Base-by-base conservation (phyloP, 2,113 vertebrate genomes). In the Amazona guildingii region DNA sequence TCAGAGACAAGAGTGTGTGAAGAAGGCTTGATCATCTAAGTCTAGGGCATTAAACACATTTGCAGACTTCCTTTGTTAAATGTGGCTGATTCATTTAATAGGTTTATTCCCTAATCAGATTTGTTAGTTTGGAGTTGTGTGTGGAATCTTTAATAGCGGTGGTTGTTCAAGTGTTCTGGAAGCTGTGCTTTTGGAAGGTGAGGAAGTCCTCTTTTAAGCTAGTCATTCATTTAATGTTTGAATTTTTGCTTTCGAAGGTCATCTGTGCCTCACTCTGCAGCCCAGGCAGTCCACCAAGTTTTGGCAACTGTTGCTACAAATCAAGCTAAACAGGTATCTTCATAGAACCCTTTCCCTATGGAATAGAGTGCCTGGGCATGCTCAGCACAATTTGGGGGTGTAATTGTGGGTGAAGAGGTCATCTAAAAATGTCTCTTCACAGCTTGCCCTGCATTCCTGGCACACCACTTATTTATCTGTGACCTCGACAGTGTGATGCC, bases 301-400 rank as follows among this genome's bases (percentile, higher is more conserved):
- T 95, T 99, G 97, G 95, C 98, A 27, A 95, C 98, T 2, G 97
- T 97, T 82, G 97, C 98, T 54, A 95, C 98, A 49, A 98, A 94
- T 96, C 99, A 99, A 83, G 97, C 98, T 39, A 98, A 98, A 57
- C 98, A 98, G 98, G 98, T 98, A 97, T 44, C 31, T 55, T 49
- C 70, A 19, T 0, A 29, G 29, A 62, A 19, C 37, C 61, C 62
- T 67, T 95, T 83, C 49, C 31, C 55, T 95, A 5, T 43, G 57
- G 16, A 78, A 63, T n/a, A 43, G 24, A 76, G 21, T 55, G 51
- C 35, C 39, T 39, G 31, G 46, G 41, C 27, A 10, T 23, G 31
- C 55, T 17, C 62, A 77, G 44, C 43, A 9, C 54, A 68, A 9
- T 54, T 44, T 83, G 66, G 91, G 31, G 51, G 17, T 63, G 89